Evolutionary conservation across 1,140 invertebrate genomes (phyloP).

Genomic region (Neuroterus valhalla): DNA sequence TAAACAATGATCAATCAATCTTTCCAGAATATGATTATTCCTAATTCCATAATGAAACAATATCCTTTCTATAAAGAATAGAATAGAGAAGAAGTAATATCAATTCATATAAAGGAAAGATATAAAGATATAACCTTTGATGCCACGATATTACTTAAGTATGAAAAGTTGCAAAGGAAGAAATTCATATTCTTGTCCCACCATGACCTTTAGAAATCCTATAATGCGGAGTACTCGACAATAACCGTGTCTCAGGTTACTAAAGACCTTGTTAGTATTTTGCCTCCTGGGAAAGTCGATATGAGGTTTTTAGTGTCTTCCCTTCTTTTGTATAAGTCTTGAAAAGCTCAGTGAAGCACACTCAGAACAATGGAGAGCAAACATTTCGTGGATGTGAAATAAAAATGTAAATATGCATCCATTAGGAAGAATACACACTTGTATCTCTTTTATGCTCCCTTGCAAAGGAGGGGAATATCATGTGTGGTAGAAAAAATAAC

Average conservation of each 20-base stretch:
- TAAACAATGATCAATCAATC: no score
- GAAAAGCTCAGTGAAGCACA: not conserved
- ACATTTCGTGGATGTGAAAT: not conserved
- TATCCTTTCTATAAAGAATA: no score
- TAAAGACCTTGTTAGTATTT: constrained; percentile 29
- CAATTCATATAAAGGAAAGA: no score
- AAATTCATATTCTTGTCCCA: not conserved
- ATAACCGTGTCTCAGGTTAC: not conserved
- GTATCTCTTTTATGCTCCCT: not conserved
- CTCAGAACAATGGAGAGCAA: not conserved
- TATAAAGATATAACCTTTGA: no score
- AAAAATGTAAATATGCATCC: not conserved
- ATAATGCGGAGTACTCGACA: not conserved
- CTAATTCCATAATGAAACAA: no score
- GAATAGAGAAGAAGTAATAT: no score
- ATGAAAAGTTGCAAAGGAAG: not conserved
- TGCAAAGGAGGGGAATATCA: not conserved
- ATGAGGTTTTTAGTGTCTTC: not conserved
- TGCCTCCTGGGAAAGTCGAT: not conserved
- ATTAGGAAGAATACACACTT: not conserved
- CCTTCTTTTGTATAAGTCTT: not conserved
- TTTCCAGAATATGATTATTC: no score
- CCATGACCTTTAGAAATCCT: constrained; percentile 8
- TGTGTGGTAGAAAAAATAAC: not conserved
- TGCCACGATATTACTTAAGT: not conserved